A percentile compares a stretch with the other conserved stretches of the same genome.
phyloP scores from a whole-genome alignment of 2,113 vertebrate genomes.

The Hippocampus abdominalis region DNA sequence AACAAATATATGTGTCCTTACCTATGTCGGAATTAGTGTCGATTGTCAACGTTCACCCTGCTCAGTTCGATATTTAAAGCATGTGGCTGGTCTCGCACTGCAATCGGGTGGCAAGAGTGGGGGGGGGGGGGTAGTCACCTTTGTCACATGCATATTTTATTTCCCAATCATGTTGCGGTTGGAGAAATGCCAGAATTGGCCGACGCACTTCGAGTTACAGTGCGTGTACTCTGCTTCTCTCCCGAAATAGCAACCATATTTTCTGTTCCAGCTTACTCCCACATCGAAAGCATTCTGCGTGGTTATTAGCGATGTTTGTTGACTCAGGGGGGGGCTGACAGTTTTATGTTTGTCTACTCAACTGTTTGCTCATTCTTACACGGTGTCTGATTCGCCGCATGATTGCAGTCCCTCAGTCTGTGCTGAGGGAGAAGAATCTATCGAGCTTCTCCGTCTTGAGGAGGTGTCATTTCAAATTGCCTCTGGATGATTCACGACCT shows the following conservation, averaged over 20 bases:
- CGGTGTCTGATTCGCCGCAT: slow-evolving; percentile 32
- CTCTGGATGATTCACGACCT: slow-evolving; percentile 37
- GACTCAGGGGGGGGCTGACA: slow-evolving; percentile 8
- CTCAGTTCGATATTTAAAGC: background rate
- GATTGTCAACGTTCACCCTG: background rate
- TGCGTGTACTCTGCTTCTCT: background rate
- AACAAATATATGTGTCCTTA: background rate
- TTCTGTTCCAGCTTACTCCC: background rate
- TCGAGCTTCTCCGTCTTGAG: slow-evolving; percentile 21
- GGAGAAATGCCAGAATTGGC: background rate
- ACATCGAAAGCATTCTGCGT: background rate
- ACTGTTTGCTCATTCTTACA: slow-evolving; percentile 23
- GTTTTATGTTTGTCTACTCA: slow-evolving; percentile 25
- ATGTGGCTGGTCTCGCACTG: background rate
- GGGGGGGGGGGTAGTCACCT: background rate
- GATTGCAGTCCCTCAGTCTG: slow-evolving; percentile 25
- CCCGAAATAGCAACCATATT: background rate
- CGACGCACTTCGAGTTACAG: background rate
- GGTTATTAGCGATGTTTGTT: slow-evolving; percentile 24
- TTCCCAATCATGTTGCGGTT: background rate
- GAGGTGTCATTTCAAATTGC: slow-evolving; percentile 45
- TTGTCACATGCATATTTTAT: background rate
- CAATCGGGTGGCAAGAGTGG: too few relatives aligned
- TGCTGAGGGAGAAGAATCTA: slow-evolving; percentile 29
- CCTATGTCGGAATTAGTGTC: background rate